Percentiles rank a stretch among this genome's conserved stretches.
phyloP scores from a whole-genome alignment of 2,797 vertebrate genomes.

The Cuniculus paca region DNA sequence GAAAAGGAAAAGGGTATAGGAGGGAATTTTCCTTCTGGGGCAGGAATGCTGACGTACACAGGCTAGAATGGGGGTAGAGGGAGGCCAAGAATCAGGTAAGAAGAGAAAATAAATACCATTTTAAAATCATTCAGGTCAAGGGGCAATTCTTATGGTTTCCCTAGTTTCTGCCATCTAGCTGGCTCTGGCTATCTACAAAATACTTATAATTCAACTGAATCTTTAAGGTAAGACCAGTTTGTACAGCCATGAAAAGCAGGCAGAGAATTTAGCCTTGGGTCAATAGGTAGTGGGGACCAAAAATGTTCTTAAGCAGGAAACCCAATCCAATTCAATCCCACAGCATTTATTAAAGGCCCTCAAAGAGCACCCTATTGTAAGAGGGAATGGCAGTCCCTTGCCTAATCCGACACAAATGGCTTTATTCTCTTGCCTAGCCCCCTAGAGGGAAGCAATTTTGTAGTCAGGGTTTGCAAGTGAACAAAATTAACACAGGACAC shows the following conservation, averaged over 20 bases:
- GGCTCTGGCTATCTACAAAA: constrained; percentile 40
- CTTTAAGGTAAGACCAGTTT: neutral
- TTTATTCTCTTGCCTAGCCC: constrained; percentile 47
- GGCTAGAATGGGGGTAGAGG: neutral
- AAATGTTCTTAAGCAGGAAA: constrained; percentile 42
- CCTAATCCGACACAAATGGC: neutral
- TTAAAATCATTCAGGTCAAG: constrained; percentile 28
- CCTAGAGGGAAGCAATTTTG: neutral
- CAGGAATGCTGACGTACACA: constrained; percentile 9
- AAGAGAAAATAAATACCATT: constrained; percentile 26
- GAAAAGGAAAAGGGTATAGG: neutral
- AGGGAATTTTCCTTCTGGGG: neutral
- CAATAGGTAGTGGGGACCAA: neutral
- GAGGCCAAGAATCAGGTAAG: neutral
- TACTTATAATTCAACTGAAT: constrained; percentile 30
- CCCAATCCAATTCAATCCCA: neutral
- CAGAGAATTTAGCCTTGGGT: constrained; percentile 46
- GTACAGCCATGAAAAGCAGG: constrained; percentile 8
- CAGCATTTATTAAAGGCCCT: neutral
- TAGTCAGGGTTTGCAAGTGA: neutral
- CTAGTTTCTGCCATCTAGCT: neutral
- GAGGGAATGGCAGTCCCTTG: neutral
- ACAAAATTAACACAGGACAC: neutral
- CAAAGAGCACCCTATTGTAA: neutral
- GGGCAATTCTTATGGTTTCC: constrained; percentile 27